Percentiles rank a stretch among this genome's conserved stretches.
Evolutionary conservation across 2,797 vertebrate genomes (phyloP).

Genomic region (Thaleichthys pacificus): DNA sequence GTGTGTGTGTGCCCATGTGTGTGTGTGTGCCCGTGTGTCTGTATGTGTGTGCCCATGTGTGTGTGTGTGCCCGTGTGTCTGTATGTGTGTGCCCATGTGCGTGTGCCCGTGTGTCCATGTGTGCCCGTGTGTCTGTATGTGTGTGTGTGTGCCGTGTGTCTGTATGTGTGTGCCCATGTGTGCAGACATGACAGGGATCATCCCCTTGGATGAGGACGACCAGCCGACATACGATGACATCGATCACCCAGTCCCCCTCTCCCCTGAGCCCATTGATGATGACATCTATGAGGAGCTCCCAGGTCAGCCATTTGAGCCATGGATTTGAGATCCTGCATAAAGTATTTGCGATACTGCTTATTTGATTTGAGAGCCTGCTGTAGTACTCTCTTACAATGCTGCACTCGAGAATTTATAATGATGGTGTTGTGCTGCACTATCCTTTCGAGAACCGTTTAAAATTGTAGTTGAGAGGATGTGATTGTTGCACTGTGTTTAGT

Average conservation of each 20-base stretch:
- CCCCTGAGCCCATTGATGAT: conserved; percentile 64
- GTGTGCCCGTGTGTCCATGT: not conserved
- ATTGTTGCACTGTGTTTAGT: no score
- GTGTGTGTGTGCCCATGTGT: not conserved
- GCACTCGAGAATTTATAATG: no score
- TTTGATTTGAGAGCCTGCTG: no score
- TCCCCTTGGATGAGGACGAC: conserved; percentile 86
- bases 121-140: conserved; percentile 11
- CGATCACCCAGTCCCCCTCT: conserved; percentile 34
- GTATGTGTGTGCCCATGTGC: no score
- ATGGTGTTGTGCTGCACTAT: no score
- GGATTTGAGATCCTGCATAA: no score
- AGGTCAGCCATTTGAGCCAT: conserved; percentile 70
- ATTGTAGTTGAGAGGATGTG: no score
- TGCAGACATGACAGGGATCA: conserved; percentile 81
- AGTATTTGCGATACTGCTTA: no score
- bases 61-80: not conserved
- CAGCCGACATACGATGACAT: conserved; percentile 85
- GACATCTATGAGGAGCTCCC: conserved; percentile 96
- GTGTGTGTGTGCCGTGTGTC: conserved; percentile 15
- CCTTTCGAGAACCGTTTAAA: no score
- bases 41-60: conserved; percentile 4
- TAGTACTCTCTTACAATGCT: no score
- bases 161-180: not conserved
- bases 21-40: not conserved